Conservation (phyloP, 2,113 vertebrate genomes). For the Platysternon megacephalum region DNA sequence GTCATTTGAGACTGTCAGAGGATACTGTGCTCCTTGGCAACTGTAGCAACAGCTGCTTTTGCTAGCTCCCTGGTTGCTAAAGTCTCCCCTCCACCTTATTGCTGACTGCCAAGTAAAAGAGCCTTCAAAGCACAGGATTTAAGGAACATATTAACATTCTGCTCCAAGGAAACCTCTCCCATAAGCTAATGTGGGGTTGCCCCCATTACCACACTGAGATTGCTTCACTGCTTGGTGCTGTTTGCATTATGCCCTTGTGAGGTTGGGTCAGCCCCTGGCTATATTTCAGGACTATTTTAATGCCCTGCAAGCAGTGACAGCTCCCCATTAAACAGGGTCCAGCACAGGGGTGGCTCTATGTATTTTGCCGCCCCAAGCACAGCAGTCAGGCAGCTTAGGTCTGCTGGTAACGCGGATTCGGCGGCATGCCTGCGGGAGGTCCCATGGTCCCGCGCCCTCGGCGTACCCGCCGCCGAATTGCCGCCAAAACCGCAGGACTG, state of each 20-base stretch:
- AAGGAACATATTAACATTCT: not conserved
- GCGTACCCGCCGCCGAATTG: no score
- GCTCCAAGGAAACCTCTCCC: accelerated
- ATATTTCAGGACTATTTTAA: not conserved
- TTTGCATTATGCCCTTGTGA: not conserved
- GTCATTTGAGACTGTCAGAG: not conserved
- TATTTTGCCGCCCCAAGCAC: no score
- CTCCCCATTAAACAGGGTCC: not conserved
- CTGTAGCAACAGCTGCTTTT: not conserved
- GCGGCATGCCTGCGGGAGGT: no score
- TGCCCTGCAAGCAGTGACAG: not conserved
- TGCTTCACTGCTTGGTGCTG: accelerated
- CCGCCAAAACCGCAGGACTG: no score
- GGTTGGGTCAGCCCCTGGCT: not conserved
- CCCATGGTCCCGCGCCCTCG: no score
- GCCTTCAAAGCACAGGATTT: not conserved
- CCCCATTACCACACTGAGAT: not conserved
- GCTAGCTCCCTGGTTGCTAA: not conserved
- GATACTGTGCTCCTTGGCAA: not conserved
- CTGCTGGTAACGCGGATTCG: no score
- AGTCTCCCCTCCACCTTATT: not conserved
- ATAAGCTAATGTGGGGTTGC: accelerated
- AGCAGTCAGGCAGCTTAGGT: no score
- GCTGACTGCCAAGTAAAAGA: not conserved
- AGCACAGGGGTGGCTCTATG: no score